Evolutionary conservation across 2,113 vertebrate genomes (phyloP), one percentile per base, ranked within the genome.

Genomic region (Megalops atlanticus): DNA sequence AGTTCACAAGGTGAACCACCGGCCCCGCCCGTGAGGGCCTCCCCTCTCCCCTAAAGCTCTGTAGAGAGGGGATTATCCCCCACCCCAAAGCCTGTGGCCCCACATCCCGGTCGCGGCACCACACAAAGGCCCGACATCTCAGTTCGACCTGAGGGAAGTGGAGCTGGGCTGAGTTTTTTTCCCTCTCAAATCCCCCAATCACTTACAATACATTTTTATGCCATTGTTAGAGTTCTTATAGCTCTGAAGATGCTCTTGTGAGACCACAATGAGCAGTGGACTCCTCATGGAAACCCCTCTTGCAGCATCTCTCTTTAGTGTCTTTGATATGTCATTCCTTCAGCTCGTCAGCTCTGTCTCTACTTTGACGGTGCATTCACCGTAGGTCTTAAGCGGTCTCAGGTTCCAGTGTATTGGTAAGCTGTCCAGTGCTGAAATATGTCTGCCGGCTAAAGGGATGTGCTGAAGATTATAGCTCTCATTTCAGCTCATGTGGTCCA

Each of bases 1-100:
- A 95, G 94, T 95, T 94, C 92, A 94, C 94, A 93, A 94, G 93
- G 91, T 90, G 89, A 92, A 92, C 87, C 86, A 85, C 87, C 43
- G 49, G 27, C 33, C 31, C 21, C 39, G 21, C 31, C 8, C 39
- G 7, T 4, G 40, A 4, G 36, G 52, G 41, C n/a, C 68, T 8
- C 39, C 45, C 10, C 45, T 21, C 69, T 18, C 35, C 15, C 16
- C 69, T 45, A 18, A 27, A 10, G 35, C 43, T 77, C 15, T 72
- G 7, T 78, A 40, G 21, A 43, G 52, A n/a, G 49, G 27, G 36
- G 54, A 31, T 38, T 72, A 39, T 72, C 36, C 70, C 12, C 15
- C 69, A 2, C 69, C 69, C 36, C 12, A 18, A 38, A 21, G 33
- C 33, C 35, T 3, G 69, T 27, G 35, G 4, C 69, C 69, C 69